Percentiles rank a stretch among this genome's conserved stretches.
These are phyloP conservation scores for Incurvaria masculella DNA, from an alignment of 2,888 invertebrate genomes.

Conservation along the genomic window DNA sequence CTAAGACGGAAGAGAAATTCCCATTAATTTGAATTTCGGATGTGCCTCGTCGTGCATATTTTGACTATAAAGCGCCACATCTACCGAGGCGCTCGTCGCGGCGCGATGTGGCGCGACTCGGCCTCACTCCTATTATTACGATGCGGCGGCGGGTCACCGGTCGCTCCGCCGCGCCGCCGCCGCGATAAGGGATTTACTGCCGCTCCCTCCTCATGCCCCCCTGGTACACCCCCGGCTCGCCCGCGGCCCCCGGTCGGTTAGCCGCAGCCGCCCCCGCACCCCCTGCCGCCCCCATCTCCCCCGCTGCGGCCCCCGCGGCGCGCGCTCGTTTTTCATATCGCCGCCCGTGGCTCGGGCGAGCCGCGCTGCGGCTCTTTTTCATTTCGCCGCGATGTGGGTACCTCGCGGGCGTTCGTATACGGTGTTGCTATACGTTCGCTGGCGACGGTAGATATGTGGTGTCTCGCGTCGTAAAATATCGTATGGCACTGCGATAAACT, in stretches of 20 bases:
- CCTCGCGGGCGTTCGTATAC: not conserved
- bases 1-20: too few relatives aligned
- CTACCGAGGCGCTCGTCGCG: too few relatives aligned
- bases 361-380: conserved; percentile 9
- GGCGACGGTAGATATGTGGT: not conserved
- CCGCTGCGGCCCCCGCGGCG: conserved; percentile 16
- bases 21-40: too few relatives aligned
- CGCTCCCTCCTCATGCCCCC: conserved; percentile 18
- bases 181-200: conserved; percentile 43
- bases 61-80: too few relatives aligned
- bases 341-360: conserved; percentile 17
- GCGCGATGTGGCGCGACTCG: conserved; percentile 9
- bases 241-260: conserved; percentile 15
- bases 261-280: not conserved
- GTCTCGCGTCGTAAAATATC: not conserved
- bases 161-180: conserved; percentile 29
- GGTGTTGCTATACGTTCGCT: not conserved
- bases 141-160: not conserved
- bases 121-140: too few relatives aligned
- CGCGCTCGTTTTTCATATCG: conserved; percentile 10
- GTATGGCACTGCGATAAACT: too few relatives aligned
- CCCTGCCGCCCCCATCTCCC: conserved; percentile 12
- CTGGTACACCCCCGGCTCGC: conserved; percentile 18
- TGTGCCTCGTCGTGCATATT: too few relatives aligned
- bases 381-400: not conserved